Percentiles rank a stretch among this genome's conserved stretches.
phyloP scores from a whole-genome alignment of 2,113 vertebrate genomes.

The Proteles cristata region DNA sequence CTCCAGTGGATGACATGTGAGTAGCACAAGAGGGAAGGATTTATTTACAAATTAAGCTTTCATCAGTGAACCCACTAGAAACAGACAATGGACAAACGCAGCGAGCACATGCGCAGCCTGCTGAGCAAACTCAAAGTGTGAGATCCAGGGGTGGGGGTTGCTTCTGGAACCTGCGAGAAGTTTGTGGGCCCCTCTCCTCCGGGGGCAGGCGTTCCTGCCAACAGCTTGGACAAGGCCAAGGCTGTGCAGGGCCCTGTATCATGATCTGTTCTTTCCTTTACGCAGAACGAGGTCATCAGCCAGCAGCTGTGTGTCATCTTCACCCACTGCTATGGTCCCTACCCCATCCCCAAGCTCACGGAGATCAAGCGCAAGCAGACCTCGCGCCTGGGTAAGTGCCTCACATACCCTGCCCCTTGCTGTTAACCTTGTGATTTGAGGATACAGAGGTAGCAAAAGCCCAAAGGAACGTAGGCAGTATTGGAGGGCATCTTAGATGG shows the following conservation, averaged over 20 bases:
- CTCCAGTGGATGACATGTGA: not conserved
- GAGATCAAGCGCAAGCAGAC: slow-evolving; percentile 98
- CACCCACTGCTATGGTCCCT: slow-evolving; percentile 98
- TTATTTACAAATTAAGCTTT: not conserved
- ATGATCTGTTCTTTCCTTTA: slow-evolving; percentile 48
- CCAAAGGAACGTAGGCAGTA: rapidly evolving
- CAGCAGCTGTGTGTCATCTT: slow-evolving; percentile 97
- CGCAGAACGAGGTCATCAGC: slow-evolving; percentile 98
- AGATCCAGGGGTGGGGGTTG: rapidly evolving
- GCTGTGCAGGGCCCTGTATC: not conserved
- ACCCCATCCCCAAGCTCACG: slow-evolving; percentile 96
- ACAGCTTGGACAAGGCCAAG: not conserved
- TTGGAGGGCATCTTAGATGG: no score
- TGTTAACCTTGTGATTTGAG: not conserved
- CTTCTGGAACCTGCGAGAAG: not conserved
- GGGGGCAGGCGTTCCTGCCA: rapidly evolving
- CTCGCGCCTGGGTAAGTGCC: slow-evolving; percentile 93
- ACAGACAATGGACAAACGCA: not conserved
- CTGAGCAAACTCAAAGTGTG: not conserved
- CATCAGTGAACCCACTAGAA: not conserved
- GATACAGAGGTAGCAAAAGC: rapidly evolving
- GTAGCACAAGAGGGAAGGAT: not conserved
- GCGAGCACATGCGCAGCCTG: not conserved
- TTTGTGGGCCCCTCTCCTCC: not conserved
- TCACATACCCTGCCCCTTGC: rapidly evolving